Conservation (phyloP, 2,888 invertebrate genomes). For the Conomelus anceps region DNA sequence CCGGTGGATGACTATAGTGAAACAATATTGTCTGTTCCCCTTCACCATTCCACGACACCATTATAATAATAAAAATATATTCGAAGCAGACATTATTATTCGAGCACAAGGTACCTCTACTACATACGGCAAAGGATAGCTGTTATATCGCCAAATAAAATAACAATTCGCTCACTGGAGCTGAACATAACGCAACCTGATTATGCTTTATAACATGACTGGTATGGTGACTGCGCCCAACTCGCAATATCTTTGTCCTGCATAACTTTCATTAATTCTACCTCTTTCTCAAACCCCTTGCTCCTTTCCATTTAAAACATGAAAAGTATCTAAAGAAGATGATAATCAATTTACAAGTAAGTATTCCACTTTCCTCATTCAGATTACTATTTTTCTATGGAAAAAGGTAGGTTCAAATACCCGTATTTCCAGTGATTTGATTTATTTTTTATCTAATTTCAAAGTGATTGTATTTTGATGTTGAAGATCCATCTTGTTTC, state of each 20-base stretch:
- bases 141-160: neutral
- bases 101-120: neutral
- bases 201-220: neutral
- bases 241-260: neutral
- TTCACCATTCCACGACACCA: neutral
- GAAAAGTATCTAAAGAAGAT: too few relatives aligned
- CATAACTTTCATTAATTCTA: neutral
- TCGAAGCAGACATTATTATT: neutral
- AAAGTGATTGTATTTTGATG: too few relatives aligned
- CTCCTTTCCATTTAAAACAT: too few relatives aligned
- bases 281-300: neutral
- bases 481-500: too few relatives aligned
- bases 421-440: too few relatives aligned
- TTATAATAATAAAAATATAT: neutral
- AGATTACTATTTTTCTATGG: too few relatives aligned
- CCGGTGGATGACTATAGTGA: constrained; percentile 5
- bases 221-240: neutral
- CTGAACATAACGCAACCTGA: neutral
- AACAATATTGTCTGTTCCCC: constrained; percentile 4
- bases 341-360: too few relatives aligned
- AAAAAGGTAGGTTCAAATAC: too few relatives aligned
- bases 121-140: neutral
- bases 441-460: too few relatives aligned
- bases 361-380: too few relatives aligned
- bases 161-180: neutral